phyloP scores from a whole-genome alignment of 1,140 invertebrate species.

The Apis florea region DNA sequence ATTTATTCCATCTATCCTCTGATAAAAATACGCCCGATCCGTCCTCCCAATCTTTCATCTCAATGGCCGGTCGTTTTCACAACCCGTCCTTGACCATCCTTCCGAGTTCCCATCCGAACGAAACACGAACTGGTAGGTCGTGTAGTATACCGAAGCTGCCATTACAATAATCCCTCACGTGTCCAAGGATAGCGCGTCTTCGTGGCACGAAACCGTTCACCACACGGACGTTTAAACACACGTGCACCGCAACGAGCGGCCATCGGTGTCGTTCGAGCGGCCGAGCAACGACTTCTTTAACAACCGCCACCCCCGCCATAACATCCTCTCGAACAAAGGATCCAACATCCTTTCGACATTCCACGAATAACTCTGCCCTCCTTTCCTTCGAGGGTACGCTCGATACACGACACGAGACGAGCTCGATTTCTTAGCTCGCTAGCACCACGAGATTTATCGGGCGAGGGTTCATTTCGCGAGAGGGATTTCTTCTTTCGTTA shows the following conservation, averaged over 20 bases:
- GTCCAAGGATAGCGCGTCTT: neutral
- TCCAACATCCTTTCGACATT: slow-evolving; percentile 38
- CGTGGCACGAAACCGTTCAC: neutral
- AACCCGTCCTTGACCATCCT: slow-evolving; percentile 13
- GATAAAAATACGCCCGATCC: no score
- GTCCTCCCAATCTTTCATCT: neutral
- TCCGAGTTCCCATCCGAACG: neutral
- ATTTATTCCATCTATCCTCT: no score
- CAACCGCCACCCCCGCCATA: no score
- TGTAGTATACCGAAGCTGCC: neutral
- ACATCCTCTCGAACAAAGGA: slow-evolving; percentile 49
- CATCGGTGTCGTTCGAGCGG: neutral
- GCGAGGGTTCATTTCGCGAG: no score
- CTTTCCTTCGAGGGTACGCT: slow-evolving; percentile 18
- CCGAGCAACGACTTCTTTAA: no score
- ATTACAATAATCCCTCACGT: slow-evolving; percentile 42
- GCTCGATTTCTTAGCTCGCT: neutral
- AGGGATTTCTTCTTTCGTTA: no score
- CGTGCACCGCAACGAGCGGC: no score
- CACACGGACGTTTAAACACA: no score
- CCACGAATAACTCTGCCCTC: slow-evolving; percentile 46
- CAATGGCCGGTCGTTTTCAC: neutral
- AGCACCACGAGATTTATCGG: neutral
- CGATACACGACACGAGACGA: no score
- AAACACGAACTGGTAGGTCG: neutral